A percentile compares a stretch with the other conserved stretches of the same genome.
These are phyloP conservation scores for Eudemis profundana DNA, from an alignment of 2,888 invertebrate genomes.

Conservation along the genomic window DNA sequence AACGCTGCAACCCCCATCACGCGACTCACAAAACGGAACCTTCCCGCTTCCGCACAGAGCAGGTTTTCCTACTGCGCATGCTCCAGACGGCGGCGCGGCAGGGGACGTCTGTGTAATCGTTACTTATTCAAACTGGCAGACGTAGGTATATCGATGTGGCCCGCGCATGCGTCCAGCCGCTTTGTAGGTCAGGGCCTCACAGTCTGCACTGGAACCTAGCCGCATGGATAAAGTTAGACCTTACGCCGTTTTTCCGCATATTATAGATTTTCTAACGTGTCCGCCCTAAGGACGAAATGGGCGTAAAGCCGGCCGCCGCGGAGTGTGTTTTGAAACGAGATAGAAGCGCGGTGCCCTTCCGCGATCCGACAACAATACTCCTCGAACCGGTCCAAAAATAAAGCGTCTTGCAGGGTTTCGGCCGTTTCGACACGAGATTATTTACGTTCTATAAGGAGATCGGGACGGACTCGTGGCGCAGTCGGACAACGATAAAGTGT, in stretches of 20 bases:
- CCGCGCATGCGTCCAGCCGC: conserved; percentile 73
- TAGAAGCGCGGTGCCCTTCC: conserved; percentile 50
- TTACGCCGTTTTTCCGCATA: conserved; percentile 60
- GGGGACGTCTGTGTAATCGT: conserved; percentile 76
- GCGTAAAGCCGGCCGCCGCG: conserved; percentile 44
- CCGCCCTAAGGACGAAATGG: conserved; percentile 52
- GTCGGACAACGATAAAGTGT: conserved; percentile 49
- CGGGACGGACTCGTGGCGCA: conserved; percentile 56
- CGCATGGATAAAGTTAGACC: conserved; percentile 70
- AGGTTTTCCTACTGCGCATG: conserved; percentile 57
- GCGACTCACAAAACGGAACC: conserved; percentile 26
- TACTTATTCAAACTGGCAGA: conserved; percentile 74
- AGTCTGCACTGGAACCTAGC: conserved; percentile 75
- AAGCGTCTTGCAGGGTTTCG: conserved; percentile 59
- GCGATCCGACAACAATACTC: conserved; percentile 53
- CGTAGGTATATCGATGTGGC: conserved; percentile 67
- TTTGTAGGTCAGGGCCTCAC: conserved; percentile 79
- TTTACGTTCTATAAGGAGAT: conserved; percentile 56
- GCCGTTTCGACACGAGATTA: conserved; percentile 54
- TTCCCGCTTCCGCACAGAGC: conserved; percentile 53
- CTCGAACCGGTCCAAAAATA: conserved; percentile 61
- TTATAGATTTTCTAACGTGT: conserved; percentile 45
- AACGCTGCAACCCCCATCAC: conserved; percentile 50
- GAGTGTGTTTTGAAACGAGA: conserved; percentile 31
- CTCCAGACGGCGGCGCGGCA: conserved; percentile 71